A percentile compares a stretch with the other conserved stretches of the same genome.
Conservation (phyloP, 2,113 vertebrate species). For the Zapornia atra region DNA sequence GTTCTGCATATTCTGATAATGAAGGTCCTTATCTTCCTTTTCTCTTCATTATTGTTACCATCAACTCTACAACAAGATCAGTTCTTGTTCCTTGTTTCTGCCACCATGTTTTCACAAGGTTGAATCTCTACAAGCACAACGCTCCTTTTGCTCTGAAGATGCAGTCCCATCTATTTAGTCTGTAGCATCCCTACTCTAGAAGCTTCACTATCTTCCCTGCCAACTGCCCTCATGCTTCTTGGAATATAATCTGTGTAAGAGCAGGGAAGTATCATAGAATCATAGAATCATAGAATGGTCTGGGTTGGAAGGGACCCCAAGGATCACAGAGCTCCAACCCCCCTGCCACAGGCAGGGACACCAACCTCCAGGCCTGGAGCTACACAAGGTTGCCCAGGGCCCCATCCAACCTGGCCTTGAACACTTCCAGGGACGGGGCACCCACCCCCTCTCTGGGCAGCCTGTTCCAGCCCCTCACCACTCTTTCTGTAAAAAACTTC, state of each 20-base stretch:
- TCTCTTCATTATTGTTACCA: not conserved
- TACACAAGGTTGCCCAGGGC: too few relatives aligned
- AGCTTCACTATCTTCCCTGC: not conserved
- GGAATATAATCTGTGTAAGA: not conserved
- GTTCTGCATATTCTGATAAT: not conserved
- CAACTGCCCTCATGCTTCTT: not conserved
- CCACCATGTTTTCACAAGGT: not conserved
- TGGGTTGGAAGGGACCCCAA: too few relatives aligned
- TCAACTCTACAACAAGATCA: not conserved
- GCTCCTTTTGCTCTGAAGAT: not conserved
- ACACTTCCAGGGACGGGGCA: too few relatives aligned
- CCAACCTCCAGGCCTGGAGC: too few relatives aligned
- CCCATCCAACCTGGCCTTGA: too few relatives aligned
- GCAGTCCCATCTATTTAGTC: accelerated
- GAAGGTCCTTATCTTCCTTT: not conserved
- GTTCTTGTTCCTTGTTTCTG: not conserved
- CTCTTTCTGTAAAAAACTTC: too few relatives aligned
- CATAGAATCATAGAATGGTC: too few relatives aligned
- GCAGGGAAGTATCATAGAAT: not conserved
- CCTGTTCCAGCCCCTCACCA: too few relatives aligned
- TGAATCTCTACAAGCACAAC: not conserved
- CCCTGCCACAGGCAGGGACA: too few relatives aligned
- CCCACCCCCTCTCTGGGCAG: too few relatives aligned
- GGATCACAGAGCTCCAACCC: too few relatives aligned
- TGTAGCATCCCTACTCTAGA: not conserved